These are phyloP conservation scores for Prorops nasuta DNA, from an alignment of 1,140 invertebrate species.

Conservation along the genomic window DNA sequence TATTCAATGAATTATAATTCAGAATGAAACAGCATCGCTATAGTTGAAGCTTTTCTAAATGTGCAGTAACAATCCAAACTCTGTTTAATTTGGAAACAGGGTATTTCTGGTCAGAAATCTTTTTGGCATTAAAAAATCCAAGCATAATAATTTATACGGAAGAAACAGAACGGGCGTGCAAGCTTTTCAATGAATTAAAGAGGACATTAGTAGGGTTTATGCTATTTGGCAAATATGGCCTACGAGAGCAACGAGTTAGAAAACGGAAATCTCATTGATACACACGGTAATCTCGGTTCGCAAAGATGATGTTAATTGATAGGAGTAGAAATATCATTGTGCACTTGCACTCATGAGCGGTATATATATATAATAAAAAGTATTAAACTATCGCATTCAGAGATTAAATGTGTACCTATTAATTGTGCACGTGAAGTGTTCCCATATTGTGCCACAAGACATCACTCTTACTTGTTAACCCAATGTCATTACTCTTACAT, in stretches of 20 bases:
- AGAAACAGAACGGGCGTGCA: conserved; percentile 3
- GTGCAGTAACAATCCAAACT: conserved; percentile 17
- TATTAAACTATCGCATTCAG: conserved; percentile 16
- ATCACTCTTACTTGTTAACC: conserved; percentile 44
- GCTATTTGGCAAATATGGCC: conserved; percentile 28
- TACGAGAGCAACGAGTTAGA: conserved; percentile 11
- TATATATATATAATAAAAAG: conserved; percentile 4
- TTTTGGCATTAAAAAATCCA: neutral
- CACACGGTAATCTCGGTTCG: neutral
- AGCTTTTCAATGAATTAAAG: conserved; percentile 11
- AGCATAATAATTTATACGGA: no score
- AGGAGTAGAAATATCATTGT: conserved; percentile 13
- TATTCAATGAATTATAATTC: no score
- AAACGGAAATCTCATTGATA: neutral
- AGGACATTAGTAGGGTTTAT: no score
- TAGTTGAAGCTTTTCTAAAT: neutral
- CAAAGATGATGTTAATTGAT: conserved; percentile 12
- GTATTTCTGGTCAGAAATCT: conserved; percentile 18
- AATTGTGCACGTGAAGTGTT: conserved; percentile 36
- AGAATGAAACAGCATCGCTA: no score
- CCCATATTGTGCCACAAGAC: conserved; percentile 43
- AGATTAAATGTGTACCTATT: conserved; percentile 27
- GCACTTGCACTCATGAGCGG: conserved; percentile 13
- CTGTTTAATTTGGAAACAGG: conserved; percentile 30
- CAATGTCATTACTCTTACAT: conserved; percentile 27